Percentiles rank a stretch among this genome's conserved stretches.
Conservation (phyloP, 2,797 vertebrate species). For the Tokudaia tokunoshimensis region DNA sequence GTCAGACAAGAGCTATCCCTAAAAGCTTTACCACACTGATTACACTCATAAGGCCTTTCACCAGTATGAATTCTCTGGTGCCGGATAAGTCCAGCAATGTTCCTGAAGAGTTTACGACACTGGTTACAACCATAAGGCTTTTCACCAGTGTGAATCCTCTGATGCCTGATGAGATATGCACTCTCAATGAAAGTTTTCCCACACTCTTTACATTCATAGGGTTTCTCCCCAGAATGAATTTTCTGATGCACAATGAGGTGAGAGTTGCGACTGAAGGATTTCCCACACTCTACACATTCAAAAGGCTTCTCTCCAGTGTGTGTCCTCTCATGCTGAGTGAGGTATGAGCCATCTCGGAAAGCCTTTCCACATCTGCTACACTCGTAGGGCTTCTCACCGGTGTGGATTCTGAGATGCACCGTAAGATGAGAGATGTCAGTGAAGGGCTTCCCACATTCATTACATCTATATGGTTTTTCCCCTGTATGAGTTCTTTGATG, state of each 20-base stretch:
- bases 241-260: slow-evolving; percentile 85
- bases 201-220: slow-evolving; percentile 79
- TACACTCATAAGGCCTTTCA: slow-evolving; percentile 84
- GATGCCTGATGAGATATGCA: slow-evolving; percentile 84
- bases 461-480: slow-evolving; percentile 83
- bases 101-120: slow-evolving; percentile 83
- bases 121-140: slow-evolving; percentile 83
- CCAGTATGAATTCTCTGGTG: slow-evolving; percentile 85
- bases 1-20: slow-evolving; percentile 83
- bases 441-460: slow-evolving; percentile 84
- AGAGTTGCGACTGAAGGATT: slow-evolving; percentile 85
- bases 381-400: slow-evolving; percentile 82
- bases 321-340: slow-evolving; percentile 84
- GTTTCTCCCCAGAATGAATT: slow-evolving; percentile 86
- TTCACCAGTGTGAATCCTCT: slow-evolving; percentile 83
- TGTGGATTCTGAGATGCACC: slow-evolving; percentile 83
- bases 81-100: slow-evolving; percentile 83
- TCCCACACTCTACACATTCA: slow-evolving; percentile 82
- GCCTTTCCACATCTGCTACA: slow-evolving; percentile 84
- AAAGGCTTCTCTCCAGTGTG: slow-evolving; percentile 87
- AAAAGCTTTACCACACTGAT: slow-evolving; percentile 84
- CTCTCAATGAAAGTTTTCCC: slow-evolving; percentile 86
- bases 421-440: slow-evolving; percentile 83
- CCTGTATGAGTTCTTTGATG: slow-evolving; percentile 86
- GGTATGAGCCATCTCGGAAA: slow-evolving; percentile 82